Conservation (phyloP, 2,888 invertebrate genomes). For the Priocnemis perturbator region DNA sequence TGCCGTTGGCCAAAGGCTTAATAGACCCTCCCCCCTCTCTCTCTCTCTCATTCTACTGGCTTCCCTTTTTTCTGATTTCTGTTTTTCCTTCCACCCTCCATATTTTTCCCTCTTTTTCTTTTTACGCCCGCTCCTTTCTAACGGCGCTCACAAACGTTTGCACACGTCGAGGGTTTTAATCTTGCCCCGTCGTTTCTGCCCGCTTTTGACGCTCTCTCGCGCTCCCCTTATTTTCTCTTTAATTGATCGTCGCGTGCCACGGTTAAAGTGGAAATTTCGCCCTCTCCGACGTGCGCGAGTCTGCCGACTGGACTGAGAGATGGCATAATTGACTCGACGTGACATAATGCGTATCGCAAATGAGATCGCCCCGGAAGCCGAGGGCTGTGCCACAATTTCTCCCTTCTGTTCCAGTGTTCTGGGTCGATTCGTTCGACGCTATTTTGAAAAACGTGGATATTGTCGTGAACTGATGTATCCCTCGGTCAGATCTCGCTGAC, state of each 20-base stretch:
- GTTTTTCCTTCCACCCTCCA: neutral
- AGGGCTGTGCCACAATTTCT: slow-evolving; percentile 45
- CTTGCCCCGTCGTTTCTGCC: neutral
- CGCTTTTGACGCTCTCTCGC: neutral
- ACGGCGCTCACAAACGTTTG: neutral
- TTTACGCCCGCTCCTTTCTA: neutral
- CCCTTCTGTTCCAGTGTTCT: neutral
- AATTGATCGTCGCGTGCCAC: neutral
- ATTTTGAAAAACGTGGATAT: too few relatives aligned
- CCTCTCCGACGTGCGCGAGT: neutral
- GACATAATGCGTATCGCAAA: slow-evolving; percentile 51
- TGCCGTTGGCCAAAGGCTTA: too few relatives aligned
- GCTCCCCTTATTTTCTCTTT: neutral
- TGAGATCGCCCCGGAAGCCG: slow-evolving; percentile 52
- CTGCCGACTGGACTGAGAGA: slow-evolving; percentile 20
- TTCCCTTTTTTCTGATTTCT: neutral
- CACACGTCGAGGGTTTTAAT: neutral
- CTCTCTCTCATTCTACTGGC: neutral
- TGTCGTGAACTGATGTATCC: too few relatives aligned
- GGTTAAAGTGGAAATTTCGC: neutral
- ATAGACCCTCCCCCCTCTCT: neutral
- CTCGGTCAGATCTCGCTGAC: too few relatives aligned
- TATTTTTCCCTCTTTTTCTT: neutral
- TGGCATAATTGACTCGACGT: slow-evolving; percentile 34
- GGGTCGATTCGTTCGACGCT: too few relatives aligned